These are phyloP conservation scores for Cephus nigrinus DNA, from an alignment of 2,888 invertebrate species.

Conservation along the genomic window DNA sequence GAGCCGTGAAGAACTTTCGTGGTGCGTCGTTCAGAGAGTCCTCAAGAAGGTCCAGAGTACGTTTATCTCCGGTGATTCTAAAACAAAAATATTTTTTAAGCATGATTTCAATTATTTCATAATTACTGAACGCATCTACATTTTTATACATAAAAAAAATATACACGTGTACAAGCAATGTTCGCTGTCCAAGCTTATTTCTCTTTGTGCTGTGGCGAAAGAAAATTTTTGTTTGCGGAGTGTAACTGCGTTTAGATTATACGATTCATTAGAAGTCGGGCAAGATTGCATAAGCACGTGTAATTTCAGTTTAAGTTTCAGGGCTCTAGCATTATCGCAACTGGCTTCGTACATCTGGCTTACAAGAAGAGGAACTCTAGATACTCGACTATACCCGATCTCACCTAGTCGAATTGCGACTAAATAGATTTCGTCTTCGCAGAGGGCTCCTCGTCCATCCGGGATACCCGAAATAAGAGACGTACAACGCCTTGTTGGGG, in stretches of 20 bases:
- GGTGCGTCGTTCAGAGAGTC: constrained; percentile 79
- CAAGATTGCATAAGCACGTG: no score
- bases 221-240: no score
- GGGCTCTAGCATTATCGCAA: background rate
- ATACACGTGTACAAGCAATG: no score
- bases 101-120: no score
- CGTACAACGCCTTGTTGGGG: constrained; percentile 59
- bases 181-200: no score
- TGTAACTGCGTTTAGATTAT: no score
- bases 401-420: constrained; percentile 59
- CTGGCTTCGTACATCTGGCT: background rate
- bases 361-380: background rate
- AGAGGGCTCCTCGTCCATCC: constrained; percentile 49
- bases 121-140: no score
- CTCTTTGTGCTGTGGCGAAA: no score
- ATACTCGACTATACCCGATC: constrained; percentile 27
- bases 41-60: constrained; percentile 66
- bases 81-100: constrained; percentile 13
- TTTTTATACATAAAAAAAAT: no score
- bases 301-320: no score
- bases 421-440: constrained; percentile 47
- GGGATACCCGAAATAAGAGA: constrained; percentile 54
- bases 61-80: constrained; percentile 67
- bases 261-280: no score
- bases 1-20: constrained; percentile 77